phyloP scores from a whole-genome alignment of 1,140 invertebrate genomes.

The Tetraneura akinire region DNA sequence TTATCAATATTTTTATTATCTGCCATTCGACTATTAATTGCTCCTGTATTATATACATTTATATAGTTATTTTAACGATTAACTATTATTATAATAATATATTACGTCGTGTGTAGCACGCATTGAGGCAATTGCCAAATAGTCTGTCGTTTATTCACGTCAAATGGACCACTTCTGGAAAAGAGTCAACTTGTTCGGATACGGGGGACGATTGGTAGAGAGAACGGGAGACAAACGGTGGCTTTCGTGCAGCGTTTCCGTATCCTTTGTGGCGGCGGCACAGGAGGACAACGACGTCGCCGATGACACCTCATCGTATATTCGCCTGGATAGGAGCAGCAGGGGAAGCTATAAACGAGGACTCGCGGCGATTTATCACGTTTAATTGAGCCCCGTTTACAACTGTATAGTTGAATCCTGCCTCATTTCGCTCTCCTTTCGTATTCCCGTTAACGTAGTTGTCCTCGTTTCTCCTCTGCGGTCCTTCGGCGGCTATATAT shows the following conservation, averaged over 20 bases:
- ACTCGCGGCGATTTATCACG: conserved; percentile 24
- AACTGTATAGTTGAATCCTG: neutral
- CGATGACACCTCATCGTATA: neutral
- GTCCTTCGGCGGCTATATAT: too few relatives aligned
- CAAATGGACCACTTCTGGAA: conserved; percentile 14
- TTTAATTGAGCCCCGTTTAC: conserved; percentile 35
- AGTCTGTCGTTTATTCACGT: conserved; percentile 18
- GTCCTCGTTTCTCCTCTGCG: neutral
- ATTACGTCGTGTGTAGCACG: neutral
- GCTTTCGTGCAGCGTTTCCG: neutral
- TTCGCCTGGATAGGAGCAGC: neutral
- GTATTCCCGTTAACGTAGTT: neutral
- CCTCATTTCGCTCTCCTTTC: neutral
- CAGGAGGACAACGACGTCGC: neutral
- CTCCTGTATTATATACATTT: neutral
- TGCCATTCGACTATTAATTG: neutral
- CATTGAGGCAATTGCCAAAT: neutral
- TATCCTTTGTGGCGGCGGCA: neutral
- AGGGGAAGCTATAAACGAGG: too few relatives aligned
- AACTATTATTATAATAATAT: neutral
- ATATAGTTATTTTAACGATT: neutral
- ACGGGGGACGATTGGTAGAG: too few relatives aligned
- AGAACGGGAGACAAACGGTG: too few relatives aligned
- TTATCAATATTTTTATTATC: neutral
- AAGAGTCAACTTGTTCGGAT: too few relatives aligned